A percentile compares a stretch with the other conserved stretches of the same genome.
Evolutionary conservation across 30 jellyfish, hydroid and myxozoan species (phyloP).

Genomic region (Aurelia sp.): DNA sequence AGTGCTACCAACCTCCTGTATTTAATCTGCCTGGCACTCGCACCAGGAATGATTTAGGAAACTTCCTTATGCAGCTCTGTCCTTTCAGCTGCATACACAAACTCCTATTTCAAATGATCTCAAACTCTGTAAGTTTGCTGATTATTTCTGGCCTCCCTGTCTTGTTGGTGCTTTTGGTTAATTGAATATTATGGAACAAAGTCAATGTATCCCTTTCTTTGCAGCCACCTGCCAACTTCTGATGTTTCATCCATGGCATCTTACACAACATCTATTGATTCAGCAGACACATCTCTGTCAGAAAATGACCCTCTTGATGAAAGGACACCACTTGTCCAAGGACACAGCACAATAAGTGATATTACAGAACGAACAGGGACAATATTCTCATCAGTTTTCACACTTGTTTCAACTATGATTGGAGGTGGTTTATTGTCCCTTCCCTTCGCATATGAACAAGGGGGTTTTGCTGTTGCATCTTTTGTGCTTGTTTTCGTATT

Average conservation of each 20-base stretch:
- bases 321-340: conserved; percentile 48
- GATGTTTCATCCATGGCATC: conserved; percentile 16
- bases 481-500: conserved; percentile 78
- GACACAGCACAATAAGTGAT: conserved; percentile 42
- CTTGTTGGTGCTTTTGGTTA: too few species aligned
- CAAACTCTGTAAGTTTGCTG: too few species aligned
- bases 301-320: conserved; percentile 53
- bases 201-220: neutral
- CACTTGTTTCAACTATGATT: conserved; percentile 96
- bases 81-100: too few species aligned
- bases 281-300: conserved; percentile 25
- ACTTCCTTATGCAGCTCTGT: too few species aligned
- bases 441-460: conserved; percentile 96
- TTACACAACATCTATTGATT: conserved; percentile 38
- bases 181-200: too few species aligned
- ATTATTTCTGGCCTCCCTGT: too few species aligned
- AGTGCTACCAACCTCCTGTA: too few species aligned
- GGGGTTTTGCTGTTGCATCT: conserved; percentile 90
- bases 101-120: too few species aligned
- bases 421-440: conserved; percentile 97
- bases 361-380: conserved; percentile 76
- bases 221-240: conserved; percentile 18
- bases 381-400: conserved; percentile 83
- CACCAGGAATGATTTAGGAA: too few species aligned
- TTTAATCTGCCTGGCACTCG: too few species aligned